Evolutionary conservation across 2,797 vertebrate species (phyloP).

Genomic region (Mycteria americana): DNA sequence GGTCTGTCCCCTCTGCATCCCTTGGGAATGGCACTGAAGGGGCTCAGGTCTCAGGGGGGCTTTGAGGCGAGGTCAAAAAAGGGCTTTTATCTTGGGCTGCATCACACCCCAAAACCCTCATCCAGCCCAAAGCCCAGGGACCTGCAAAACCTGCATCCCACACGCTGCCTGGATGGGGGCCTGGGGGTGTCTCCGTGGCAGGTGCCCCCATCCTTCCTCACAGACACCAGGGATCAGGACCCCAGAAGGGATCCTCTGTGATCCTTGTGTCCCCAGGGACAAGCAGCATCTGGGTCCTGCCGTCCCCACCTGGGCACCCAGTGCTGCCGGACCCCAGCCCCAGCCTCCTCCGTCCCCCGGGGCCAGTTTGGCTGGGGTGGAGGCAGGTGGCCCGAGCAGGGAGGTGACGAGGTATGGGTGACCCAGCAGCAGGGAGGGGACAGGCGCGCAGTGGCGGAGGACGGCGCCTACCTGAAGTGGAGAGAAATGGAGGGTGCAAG

Average conservation of each 20-base stretch:
- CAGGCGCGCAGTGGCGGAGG: neutral
- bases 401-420: neutral
- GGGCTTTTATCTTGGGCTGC: neutral
- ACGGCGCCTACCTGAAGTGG: conserved; percentile 73
- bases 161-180: accelerated
- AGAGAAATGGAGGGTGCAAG: conserved; percentile 55
- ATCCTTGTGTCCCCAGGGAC: neutral
- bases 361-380: neutral
- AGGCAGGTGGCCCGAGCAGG: neutral
- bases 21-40: neutral
- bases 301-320: neutral
- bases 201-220: neutral
- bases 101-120: neutral
- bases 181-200: neutral
- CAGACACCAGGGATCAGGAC: neutral
- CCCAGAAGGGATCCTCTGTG: neutral
- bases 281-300: neutral
- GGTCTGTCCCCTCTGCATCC: neutral
- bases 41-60: neutral
- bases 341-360: neutral
- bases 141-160: neutral
- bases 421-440: neutral
- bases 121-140: neutral
- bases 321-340: accelerated
- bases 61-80: neutral